phyloP scores from a whole-genome alignment of 2,113 vertebrate species.

The Abramis brama region DNA sequence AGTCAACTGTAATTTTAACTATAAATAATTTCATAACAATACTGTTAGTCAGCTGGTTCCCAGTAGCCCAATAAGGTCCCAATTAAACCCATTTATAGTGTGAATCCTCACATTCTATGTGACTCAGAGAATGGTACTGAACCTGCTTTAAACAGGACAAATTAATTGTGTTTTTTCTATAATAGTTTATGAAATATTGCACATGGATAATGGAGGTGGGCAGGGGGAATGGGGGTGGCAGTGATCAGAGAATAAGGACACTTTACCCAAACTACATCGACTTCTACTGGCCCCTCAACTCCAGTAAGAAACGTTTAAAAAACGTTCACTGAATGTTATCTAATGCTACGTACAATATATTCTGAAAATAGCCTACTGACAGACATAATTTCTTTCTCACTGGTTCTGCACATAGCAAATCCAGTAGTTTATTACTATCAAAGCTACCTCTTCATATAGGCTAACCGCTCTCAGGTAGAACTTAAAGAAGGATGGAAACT shows the following conservation, averaged over 20 bases:
- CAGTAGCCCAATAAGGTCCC: not conserved
- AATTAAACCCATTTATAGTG: not conserved
- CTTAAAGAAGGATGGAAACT: constrained; percentile 8
- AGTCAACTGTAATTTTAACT: not conserved
- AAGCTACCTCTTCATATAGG: constrained; percentile 10
- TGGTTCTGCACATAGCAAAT: not conserved
- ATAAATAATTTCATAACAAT: not conserved
- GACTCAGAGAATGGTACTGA: not conserved
- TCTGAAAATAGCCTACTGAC: not conserved
- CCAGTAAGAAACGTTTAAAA: constrained; percentile 4
- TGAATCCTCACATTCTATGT: not conserved
- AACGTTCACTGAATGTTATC: constrained; percentile 16
- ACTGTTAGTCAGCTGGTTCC: not conserved
- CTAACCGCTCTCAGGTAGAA: not conserved
- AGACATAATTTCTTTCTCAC: not conserved
- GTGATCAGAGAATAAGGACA: constrained; percentile 53
- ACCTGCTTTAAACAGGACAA: not conserved
- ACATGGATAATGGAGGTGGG: not conserved
- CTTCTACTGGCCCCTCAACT: constrained; percentile 41
- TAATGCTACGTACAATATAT: constrained; percentile 13
- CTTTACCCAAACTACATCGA: constrained; percentile 51
- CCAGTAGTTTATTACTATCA: constrained; percentile 16
- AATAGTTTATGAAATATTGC: not conserved
- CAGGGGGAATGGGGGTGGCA: constrained; percentile 26
- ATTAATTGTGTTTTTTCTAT: not conserved